A percentile compares a stretch with the other conserved stretches of the same genome.
These are phyloP conservation scores for Tolypeutes matacus DNA, from an alignment of 2,797 vertebrate genomes.

Conservation along the genomic window DNA sequence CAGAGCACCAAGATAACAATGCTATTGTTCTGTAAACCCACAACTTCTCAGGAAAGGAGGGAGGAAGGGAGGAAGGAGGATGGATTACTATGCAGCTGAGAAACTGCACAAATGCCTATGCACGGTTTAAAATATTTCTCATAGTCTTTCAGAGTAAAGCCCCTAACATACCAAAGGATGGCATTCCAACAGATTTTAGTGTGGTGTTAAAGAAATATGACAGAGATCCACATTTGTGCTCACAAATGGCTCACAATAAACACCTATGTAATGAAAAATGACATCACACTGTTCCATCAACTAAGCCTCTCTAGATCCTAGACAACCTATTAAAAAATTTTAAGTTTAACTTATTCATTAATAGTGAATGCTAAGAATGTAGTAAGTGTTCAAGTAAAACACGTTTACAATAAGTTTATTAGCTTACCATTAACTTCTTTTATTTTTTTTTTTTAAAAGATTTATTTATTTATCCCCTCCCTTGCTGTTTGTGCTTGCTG, in stretches of 20 bases:
- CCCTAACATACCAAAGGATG: not conserved
- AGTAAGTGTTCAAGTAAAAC: not conserved
- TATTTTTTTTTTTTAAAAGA: too few species aligned
- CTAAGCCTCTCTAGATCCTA: not conserved
- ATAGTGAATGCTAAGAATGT: conserved; percentile 1
- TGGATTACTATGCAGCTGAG: not conserved
- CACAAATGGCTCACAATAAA: not conserved
- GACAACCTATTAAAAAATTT: not conserved
- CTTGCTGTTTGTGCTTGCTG: too few species aligned
- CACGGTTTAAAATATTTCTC: conserved; percentile 11
- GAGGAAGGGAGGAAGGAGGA: too few species aligned
- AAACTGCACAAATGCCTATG: not conserved
- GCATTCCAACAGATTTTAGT: not conserved
- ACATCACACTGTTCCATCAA: not conserved
- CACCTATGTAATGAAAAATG: not conserved
- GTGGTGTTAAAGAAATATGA: not conserved
- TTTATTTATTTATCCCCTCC: too few species aligned
- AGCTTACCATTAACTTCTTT: not conserved
- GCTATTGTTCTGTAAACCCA: too few species aligned
- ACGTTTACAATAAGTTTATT: conserved; percentile 26
- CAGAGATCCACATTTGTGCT: not conserved
- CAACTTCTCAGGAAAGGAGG: too few species aligned
- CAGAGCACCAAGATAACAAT: not conserved
- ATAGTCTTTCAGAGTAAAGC: not conserved
- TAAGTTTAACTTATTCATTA: not conserved